phyloP scores from a whole-genome alignment of 1,140 invertebrate genomes.

The Drosophila sucinea region DNA sequence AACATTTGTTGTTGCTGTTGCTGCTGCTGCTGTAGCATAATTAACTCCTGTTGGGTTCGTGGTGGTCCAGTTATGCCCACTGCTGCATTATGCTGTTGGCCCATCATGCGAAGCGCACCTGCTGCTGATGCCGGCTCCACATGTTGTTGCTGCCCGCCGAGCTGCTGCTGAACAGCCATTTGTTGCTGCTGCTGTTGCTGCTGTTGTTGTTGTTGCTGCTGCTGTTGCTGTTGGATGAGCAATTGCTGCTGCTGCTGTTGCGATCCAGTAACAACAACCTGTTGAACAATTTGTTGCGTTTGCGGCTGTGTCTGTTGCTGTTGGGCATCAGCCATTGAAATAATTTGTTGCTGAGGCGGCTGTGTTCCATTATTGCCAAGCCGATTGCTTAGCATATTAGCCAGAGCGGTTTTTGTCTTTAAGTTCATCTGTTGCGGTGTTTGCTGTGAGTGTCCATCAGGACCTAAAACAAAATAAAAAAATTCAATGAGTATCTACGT shows the following conservation, averaged over 20 bases:
- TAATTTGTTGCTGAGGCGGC: constrained; percentile 84
- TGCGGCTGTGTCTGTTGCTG: constrained; percentile 84
- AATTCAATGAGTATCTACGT: not conserved
- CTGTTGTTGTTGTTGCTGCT: constrained; percentile 61
- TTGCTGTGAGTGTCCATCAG: constrained; percentile 77
- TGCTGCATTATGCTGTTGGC: constrained; percentile 89
- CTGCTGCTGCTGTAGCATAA: constrained; percentile 72
- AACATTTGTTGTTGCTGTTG: constrained; percentile 66
- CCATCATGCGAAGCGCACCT: constrained; percentile 90
- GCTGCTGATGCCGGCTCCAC: constrained; percentile 87
- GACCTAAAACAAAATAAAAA: constrained; percentile 7
- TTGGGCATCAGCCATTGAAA: constrained; percentile 53
- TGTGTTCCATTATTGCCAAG: constrained; percentile 86
- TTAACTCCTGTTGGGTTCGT: constrained; percentile 69
- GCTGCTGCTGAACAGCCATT: constrained; percentile 62
- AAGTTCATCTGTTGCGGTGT: constrained; percentile 87
- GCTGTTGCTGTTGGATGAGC: constrained; percentile 22
- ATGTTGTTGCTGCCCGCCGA: constrained; percentile 64
- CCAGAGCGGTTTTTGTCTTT: constrained; percentile 97
- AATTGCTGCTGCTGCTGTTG: constrained; percentile 61
- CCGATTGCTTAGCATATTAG: constrained; percentile 96
- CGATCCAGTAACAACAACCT: constrained; percentile 63
- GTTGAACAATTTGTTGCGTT: constrained; percentile 72
- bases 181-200: constrained; percentile 65
- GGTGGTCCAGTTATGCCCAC: constrained; percentile 63